Conservation (phyloP, 2,113 vertebrate genomes). For the Ceyx margarethae region DNA sequence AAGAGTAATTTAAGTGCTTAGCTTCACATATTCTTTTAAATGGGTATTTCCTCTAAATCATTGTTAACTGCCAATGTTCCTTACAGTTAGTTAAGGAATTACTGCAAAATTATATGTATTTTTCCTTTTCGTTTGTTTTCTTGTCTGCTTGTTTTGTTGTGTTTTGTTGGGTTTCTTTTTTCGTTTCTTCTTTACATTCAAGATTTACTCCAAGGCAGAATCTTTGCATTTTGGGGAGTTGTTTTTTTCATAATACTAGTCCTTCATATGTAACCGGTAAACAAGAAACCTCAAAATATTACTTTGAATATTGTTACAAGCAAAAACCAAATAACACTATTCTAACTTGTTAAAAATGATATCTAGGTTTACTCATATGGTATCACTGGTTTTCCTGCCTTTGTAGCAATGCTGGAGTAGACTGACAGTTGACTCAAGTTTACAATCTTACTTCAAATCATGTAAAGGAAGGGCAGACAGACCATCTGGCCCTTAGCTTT, state of each 20-base stretch:
- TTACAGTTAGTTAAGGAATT: not conserved
- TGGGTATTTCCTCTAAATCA: not conserved
- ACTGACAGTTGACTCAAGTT: not conserved
- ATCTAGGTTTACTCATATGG: not conserved
- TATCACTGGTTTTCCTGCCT: not conserved
- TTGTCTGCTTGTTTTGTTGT: not conserved
- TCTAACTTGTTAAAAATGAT: not conserved
- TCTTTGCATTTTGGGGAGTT: not conserved
- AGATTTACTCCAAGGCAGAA: not conserved
- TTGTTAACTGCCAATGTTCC: not conserved
- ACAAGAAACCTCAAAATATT: fast-evolving
- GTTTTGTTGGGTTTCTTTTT: not conserved
- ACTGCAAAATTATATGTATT: not conserved
- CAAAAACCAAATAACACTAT: fast-evolving
- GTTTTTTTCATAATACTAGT: not conserved
- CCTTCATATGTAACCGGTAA: not conserved
- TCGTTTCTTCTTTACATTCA: not conserved
- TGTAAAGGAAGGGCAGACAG: not conserved
- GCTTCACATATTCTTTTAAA: not conserved
- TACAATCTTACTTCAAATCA: not conserved
- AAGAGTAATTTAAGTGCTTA: not conserved
- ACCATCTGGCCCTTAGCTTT: not conserved
- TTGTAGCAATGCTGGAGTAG: not conserved
- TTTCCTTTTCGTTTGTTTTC: not conserved
- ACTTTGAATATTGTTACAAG: not conserved